Conservation (phyloP, 2,888 invertebrate genomes). For the Brenthis hecate region DNA sequence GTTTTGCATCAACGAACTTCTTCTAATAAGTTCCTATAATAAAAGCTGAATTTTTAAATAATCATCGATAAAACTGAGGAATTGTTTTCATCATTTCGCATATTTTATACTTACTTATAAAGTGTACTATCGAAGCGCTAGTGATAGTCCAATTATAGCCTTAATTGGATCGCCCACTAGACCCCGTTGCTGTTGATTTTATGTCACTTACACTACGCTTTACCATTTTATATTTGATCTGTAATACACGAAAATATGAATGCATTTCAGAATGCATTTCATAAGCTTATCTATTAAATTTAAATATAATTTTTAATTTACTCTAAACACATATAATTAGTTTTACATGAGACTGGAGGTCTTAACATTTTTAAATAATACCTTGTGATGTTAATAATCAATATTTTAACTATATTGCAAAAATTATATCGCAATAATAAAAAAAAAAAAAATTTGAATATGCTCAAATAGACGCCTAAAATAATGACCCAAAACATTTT, state of each 20-base stretch:
- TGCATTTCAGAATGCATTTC: no score
- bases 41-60: not conserved
- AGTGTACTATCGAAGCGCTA: constrained; percentile 11
- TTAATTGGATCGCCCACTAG: constrained; percentile 38
- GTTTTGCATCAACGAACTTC: no score
- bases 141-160: constrained; percentile 39
- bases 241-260: not conserved
- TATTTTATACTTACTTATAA: constrained; percentile 10
- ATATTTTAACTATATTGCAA: not conserved
- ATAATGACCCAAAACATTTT: not conserved
- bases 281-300: no score
- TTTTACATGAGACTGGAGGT: no score
- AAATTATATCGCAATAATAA: not conserved
- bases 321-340: no score
- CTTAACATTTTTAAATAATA: no score
- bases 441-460: not conserved
- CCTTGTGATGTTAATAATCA: no score
- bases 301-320: no score
- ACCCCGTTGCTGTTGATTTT: constrained; percentile 21
- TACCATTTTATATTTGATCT: constrained; percentile 11
- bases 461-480: not conserved
- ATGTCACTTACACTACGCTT: constrained; percentile 20
- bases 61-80: not conserved
- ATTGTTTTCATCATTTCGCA: constrained; percentile 1
- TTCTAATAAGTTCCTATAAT: no score